Percentiles rank a stretch among this genome's conserved stretches.
Evolutionary conservation across 1,140 invertebrate species (phyloP).

Genomic region (Mactra quadrangularis): DNA sequence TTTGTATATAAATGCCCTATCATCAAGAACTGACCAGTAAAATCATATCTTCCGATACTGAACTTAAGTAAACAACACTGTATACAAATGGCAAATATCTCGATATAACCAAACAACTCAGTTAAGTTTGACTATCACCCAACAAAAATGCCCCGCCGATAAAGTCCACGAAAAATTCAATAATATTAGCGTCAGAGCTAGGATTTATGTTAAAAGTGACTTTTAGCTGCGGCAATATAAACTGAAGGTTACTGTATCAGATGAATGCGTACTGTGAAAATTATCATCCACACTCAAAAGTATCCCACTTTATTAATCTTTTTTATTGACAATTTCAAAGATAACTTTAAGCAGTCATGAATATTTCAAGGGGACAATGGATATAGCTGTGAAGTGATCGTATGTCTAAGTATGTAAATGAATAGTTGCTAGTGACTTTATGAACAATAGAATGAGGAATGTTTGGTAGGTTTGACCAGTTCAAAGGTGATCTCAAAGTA

Average conservation of each 20-base stretch:
- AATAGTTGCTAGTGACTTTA: too few species aligned
- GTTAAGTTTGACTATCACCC: slow-evolving; percentile 9
- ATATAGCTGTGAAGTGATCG: too few species aligned
- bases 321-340: slow-evolving; percentile 45
- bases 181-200: slow-evolving; percentile 1
- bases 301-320: slow-evolving; percentile 17
- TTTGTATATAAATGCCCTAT: slow-evolving; percentile 10
- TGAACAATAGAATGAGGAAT: too few species aligned
- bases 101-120: slow-evolving; percentile 34
- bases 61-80: slow-evolving; percentile 40
- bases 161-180: slow-evolving; percentile 45
- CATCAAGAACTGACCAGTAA: slow-evolving; percentile 15
- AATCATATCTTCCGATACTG: slow-evolving; percentile 39
- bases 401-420: too few species aligned
- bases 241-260: background rate
- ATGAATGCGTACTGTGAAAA: slow-evolving; percentile 13
- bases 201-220: slow-evolving; percentile 36
- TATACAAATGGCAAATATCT: slow-evolving; percentile 39
- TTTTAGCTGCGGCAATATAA: slow-evolving; percentile 9
- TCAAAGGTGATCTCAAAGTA: too few species aligned
- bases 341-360: slow-evolving; percentile 30
- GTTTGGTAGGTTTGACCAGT: too few species aligned
- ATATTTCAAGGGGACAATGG: slow-evolving; percentile 1
- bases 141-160: slow-evolving; percentile 17
- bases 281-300: slow-evolving; percentile 18